These are phyloP conservation scores for Gopherus evgoodei DNA, from an alignment of 2,113 vertebrate genomes.

Conservation along the genomic window DNA sequence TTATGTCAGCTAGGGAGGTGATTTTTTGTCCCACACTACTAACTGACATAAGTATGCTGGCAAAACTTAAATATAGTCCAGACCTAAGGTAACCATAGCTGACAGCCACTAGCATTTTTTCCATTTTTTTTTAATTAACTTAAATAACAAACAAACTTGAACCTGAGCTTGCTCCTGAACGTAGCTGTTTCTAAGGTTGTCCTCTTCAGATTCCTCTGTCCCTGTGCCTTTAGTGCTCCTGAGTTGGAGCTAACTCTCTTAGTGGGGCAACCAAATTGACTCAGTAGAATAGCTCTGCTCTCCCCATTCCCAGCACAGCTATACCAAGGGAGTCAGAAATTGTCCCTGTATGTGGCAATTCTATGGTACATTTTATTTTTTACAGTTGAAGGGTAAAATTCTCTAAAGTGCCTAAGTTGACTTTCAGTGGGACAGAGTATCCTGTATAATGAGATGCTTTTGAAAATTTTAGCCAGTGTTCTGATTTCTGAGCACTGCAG, in stretches of 20 bases:
- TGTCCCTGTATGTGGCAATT: not conserved
- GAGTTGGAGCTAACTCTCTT: not conserved
- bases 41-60: not conserved
- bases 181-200: not conserved
- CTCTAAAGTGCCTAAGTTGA: not conserved
- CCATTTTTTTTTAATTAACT: not conserved
- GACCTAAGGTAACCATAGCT: not conserved
- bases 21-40: not conserved
- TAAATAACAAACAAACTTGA: not conserved
- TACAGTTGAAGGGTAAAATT: not conserved
- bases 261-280: not conserved
- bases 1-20: not conserved
- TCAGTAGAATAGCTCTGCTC: not conserved
- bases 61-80: not conserved
- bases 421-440: not conserved
- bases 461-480: not conserved
- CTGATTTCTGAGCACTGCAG: not conserved
- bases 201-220: not conserved
- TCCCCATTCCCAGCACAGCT: not conserved
- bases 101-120: not conserved
- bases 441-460: not conserved
- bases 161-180: not conserved
- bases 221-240: not conserved
- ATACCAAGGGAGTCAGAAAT: not conserved
- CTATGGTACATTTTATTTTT: not conserved